phyloP scores from a whole-genome alignment of 2,113 vertebrate species.

The Dromas ardeola region DNA sequence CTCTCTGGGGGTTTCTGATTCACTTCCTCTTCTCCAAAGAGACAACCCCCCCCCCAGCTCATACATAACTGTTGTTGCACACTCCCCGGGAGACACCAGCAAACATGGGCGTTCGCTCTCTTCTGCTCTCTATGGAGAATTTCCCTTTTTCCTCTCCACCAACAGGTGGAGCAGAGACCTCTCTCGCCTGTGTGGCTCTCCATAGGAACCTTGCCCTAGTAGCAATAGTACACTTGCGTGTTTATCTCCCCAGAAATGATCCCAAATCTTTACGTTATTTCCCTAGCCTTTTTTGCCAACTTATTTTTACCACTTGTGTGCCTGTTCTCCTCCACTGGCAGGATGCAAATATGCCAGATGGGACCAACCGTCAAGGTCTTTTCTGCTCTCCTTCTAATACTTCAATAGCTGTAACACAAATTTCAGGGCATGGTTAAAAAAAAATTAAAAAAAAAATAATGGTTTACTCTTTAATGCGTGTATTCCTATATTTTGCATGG shows the following conservation, averaged over 20 bases:
- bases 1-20: background rate
- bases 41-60: background rate
- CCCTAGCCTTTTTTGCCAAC: background rate
- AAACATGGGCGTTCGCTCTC: background rate
- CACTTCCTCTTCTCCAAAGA: background rate
- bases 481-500: background rate
- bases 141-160: background rate
- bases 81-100: background rate
- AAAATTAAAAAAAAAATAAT: background rate
- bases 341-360: background rate
- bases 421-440: background rate
- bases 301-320: background rate
- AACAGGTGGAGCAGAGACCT: background rate
- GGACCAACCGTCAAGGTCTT: background rate
- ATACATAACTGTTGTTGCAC: background rate
- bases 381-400: background rate
- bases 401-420: background rate
- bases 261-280: background rate
- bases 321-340: background rate
- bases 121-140: accelerated
- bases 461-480: background rate
- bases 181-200: accelerated
- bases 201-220: background rate
- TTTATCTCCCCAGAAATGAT: background rate
- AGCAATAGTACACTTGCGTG: background rate